Conservation (phyloP, 2,113 vertebrate species). For the Capricornis sumatraensis region DNA sequence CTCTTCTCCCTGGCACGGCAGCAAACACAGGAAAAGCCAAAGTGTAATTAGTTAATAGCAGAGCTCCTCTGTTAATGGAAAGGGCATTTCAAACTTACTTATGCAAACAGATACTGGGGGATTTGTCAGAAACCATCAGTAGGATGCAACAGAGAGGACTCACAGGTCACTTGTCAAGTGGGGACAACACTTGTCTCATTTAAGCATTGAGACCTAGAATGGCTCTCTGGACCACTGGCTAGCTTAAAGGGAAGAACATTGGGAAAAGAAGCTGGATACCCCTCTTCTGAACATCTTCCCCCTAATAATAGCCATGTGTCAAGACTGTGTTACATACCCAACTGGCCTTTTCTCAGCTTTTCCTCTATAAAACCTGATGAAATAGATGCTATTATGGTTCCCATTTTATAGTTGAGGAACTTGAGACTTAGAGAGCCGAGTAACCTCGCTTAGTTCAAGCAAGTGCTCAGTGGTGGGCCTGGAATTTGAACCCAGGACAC, state of each 20-base stretch:
- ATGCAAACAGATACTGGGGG: constrained; percentile 31
- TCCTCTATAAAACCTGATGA: not conserved
- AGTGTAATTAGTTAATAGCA: constrained; percentile 34
- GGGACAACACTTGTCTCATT: constrained; percentile 33
- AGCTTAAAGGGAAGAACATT: not conserved
- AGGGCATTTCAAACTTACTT: constrained; percentile 50
- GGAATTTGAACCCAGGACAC: not conserved
- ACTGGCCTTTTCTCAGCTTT: not conserved
- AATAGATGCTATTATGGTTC: not conserved
- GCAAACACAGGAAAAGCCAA: constrained; percentile 23
- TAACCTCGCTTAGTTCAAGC: not conserved
- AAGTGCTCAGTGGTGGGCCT: not conserved
- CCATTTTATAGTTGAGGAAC: constrained; percentile 32
- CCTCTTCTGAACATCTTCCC: not conserved
- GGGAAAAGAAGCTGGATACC: not conserved
- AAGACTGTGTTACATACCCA: not conserved
- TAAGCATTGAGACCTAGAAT: constrained; percentile 9
- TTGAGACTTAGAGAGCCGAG: not conserved
- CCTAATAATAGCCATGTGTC: not conserved
- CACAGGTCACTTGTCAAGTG: constrained; percentile 25
- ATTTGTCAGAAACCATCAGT: constrained; percentile 63
- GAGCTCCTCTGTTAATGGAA: constrained; percentile 42
- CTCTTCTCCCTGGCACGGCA: not conserved
- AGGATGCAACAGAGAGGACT: constrained; percentile 31
- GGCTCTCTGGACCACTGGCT: not conserved